Base-by-base conservation (phyloP, 2,113 vertebrate species). In the Petromus typicus region DNA sequence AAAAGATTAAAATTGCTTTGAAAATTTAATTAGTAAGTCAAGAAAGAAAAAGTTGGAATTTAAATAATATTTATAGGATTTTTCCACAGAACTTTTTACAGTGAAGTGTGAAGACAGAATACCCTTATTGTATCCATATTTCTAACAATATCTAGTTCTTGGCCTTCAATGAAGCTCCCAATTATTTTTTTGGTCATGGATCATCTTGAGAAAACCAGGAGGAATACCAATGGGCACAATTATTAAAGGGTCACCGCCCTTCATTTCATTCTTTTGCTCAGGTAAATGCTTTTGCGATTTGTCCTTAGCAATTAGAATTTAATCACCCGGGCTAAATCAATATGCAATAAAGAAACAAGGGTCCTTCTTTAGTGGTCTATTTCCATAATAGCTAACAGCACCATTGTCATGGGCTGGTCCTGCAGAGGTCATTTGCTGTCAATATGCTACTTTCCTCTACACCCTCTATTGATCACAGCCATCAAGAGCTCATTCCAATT, bases 231-330 rank as follows among this genome's bases (percentile, higher is more conserved):
- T 88, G 86, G 48, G 27, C 43, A 63, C 48, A 86, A 73, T 96
- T 93, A 97, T 75, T 40, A 66, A 86, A 93, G 94, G 96, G 95
- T 97, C 92, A 96, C 90, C 86, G 84, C 91, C 89, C 57, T n/a
- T 96, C 76, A 89, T 79, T 95, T 96, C 91, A 96, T 94, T 93
- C 63, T 64, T 86, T 78, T 40, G 86, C 83, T 91, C 71, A 84
- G 83, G 89, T 67, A 95, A 97, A 96, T 95, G 91, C 94, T 96
- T 97, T 89, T 94, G 96, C 95, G 89, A 96, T 87, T 95, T 96
- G 51, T 89, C 45, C 87, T 98, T 84, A 95, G 84, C 78, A 97
- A 93, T 97, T 96, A 97, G 89, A 91, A 71, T 98, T 98, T 98
- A 98, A 96, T 94, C 95, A 59, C 64, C 48, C 86, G 80, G 43